Percentiles rank a stretch among this genome's conserved stretches.
phyloP scores from a whole-genome alignment of 2,113 vertebrate genomes.

The Myotis brandtii region DNA sequence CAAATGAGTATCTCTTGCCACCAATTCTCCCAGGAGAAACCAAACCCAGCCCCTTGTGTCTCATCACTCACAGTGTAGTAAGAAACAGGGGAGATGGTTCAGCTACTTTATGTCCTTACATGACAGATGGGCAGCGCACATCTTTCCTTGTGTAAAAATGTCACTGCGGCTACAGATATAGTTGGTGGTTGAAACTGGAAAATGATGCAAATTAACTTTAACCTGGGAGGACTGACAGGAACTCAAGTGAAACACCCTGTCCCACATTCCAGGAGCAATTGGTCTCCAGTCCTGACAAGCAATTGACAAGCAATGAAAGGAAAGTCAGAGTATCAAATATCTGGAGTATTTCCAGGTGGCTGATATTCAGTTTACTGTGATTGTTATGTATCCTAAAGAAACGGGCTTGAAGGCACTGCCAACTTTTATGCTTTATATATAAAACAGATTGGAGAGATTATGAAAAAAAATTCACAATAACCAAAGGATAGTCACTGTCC shows the following conservation, averaged over 20 bases:
- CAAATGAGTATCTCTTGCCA: conserved; percentile 14
- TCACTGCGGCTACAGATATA: conserved; percentile 45
- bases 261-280: not conserved
- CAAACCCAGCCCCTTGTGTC: not conserved
- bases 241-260: not conserved
- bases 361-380: not conserved
- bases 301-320: not conserved
- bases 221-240: conserved; percentile 16
- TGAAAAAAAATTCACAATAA: not conserved
- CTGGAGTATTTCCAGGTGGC: not conserved
- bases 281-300: not conserved
- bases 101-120: conserved; percentile 31
- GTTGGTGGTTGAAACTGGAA: conserved; percentile 54
- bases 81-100: conserved; percentile 1
- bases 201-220: conserved; percentile 51
- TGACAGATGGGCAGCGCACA: conserved; percentile 66
- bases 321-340: not conserved
- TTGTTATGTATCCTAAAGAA: conserved; percentile 40
- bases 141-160: conserved; percentile 69
- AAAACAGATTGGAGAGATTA: not conserved
- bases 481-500: conserved; percentile 23
- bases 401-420: not conserved
- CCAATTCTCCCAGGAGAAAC: conserved; percentile 1
- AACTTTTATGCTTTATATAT: not conserved
- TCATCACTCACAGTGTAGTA: not conserved